These are phyloP conservation scores for Notodonta ziczac DNA, from an alignment of 2,888 invertebrate species.

Conservation along the genomic window DNA sequence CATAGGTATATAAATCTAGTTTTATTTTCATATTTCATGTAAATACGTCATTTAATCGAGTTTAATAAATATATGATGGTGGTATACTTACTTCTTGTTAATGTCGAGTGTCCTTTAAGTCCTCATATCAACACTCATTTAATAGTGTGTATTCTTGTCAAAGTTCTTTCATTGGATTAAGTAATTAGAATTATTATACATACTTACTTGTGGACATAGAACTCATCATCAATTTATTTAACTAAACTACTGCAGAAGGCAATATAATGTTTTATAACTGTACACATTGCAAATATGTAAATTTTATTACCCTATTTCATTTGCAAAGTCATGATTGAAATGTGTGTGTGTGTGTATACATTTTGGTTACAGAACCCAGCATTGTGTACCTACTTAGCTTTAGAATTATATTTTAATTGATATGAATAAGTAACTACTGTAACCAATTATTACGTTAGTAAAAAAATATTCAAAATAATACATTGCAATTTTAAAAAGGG, in stretches of 20 bases:
- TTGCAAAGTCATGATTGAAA: slow-evolving; percentile 52
- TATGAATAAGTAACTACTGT: background rate
- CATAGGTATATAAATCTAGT: too few species aligned
- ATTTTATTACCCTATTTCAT: slow-evolving; percentile 15
- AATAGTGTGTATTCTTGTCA: background rate
- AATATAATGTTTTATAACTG: slow-evolving; percentile 26
- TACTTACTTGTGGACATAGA: background rate
- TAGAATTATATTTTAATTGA: too few species aligned
- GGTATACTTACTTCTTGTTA: background rate
- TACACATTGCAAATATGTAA: slow-evolving; percentile 46
- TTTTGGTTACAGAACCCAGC: background rate
- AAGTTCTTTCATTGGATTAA: background rate
- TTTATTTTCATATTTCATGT: too few species aligned
- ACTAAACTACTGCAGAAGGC: slow-evolving; percentile 8
- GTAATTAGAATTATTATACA: too few species aligned
- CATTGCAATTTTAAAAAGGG: background rate
- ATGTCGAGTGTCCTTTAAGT: background rate
- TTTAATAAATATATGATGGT: background rate
- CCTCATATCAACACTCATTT: background rate
- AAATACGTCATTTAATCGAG: too few species aligned
- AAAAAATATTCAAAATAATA: background rate
- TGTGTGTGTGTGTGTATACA: slow-evolving; percentile 12
- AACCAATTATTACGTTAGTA: background rate
- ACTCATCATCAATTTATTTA: slow-evolving; percentile 10
- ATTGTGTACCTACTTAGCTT: background rate